These are phyloP conservation scores for Erpobdella octoculata DNA, from an alignment of 2,888 invertebrate genomes.

Conservation along the genomic window DNA sequence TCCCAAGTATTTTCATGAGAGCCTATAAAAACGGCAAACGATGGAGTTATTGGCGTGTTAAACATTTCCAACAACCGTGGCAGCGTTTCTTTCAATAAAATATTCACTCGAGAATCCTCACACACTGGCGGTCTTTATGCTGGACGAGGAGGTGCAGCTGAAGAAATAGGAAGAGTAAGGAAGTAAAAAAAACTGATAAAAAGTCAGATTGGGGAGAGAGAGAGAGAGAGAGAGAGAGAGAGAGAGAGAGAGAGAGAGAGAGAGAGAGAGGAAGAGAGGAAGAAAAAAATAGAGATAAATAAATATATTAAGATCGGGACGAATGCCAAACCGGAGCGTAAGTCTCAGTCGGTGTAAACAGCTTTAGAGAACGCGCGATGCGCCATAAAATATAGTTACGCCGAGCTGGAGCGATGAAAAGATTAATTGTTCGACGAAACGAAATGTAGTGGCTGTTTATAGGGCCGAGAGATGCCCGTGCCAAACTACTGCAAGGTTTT, in stretches of 20 bases:
- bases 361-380: constrained; percentile 4
- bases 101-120: too few species aligned
- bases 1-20: background rate
- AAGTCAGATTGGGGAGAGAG: too few species aligned
- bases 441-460: constrained; percentile 7
- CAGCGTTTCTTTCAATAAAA: too few species aligned
- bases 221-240: constrained; percentile 2
- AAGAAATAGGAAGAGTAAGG: background rate
- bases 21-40: background rate
- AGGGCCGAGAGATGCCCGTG: background rate
- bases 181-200: background rate
- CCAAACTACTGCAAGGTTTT: background rate
- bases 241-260: background rate
- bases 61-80: background rate
- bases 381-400: constrained; percentile 8
- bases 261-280: constrained; percentile 1
- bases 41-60: background rate
- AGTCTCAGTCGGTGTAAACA: constrained; percentile 7
- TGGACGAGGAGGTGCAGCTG: too few species aligned
- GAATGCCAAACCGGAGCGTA: constrained; percentile 2
- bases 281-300: constrained; percentile 2
- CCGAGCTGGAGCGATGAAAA: background rate
- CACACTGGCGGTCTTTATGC: too few species aligned
- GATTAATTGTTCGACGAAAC: constrained; percentile 6
- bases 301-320: background rate